Conservation (phyloP, 2,888 invertebrate genomes). For the Phengaris arion region DNA sequence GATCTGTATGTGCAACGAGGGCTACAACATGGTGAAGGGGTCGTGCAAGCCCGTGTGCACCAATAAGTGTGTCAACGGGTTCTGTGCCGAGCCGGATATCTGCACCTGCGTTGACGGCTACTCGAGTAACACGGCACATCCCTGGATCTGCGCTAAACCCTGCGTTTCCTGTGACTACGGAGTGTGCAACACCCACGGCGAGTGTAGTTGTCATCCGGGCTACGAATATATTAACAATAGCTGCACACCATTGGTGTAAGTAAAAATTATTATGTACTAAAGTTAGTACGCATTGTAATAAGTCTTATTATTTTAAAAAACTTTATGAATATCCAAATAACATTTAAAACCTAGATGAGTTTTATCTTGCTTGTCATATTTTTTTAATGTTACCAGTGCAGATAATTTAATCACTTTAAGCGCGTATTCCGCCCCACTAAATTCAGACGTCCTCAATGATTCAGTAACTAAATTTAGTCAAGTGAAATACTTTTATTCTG, state of each 20-base stretch:
- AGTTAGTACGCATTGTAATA: neutral
- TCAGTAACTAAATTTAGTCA: too few relatives aligned
- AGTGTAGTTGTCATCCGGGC: constrained; percentile 48
- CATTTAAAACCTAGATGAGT: too few relatives aligned
- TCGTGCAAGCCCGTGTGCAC: constrained; percentile 56
- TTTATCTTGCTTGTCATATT: too few relatives aligned
- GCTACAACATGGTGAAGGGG: constrained; percentile 35
- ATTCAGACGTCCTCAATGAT: too few relatives aligned
- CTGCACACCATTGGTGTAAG: constrained; percentile 50
- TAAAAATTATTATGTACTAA: constrained; percentile 33
- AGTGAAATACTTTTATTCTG: too few relatives aligned
- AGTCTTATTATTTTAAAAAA: neutral
- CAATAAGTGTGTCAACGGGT: constrained; percentile 52
- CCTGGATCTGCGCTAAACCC: constrained; percentile 47
- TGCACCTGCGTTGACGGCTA: constrained; percentile 56
- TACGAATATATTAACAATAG: constrained; percentile 45
- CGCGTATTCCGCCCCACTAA: too few relatives aligned
- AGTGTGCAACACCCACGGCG: constrained; percentile 46
- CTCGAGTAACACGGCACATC: constrained; percentile 37
- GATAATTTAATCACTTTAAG: too few relatives aligned
- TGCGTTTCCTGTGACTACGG: constrained; percentile 52
- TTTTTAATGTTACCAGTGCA: too few relatives aligned
- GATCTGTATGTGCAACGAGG: constrained; percentile 38
- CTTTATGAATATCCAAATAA: too few relatives aligned
- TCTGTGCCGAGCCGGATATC: constrained; percentile 50